Evolutionary conservation across 1,140 invertebrate genomes (phyloP).

Genomic region (Drosophila mojavensis): DNA sequence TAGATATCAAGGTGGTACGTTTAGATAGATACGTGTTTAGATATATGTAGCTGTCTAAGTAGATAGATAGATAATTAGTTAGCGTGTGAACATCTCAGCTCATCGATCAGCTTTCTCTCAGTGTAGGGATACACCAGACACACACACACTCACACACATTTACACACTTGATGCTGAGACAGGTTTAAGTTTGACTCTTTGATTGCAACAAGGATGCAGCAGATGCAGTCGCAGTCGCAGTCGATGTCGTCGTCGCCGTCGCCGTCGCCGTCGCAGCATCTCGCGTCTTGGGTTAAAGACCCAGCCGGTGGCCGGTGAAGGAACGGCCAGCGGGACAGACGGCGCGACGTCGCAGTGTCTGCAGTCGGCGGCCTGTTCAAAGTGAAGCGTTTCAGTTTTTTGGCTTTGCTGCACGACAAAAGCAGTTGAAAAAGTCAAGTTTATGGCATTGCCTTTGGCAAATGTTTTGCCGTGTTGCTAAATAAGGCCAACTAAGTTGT

Average conservation of each 20-base stretch:
- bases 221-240: slow-evolving; percentile 21
- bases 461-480: background rate
- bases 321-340: slow-evolving; percentile 21
- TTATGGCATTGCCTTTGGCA: slow-evolving; percentile 20
- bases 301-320: slow-evolving; percentile 18
- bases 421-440: slow-evolving; percentile 10
- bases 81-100: too few species aligned
- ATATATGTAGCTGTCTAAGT: too few species aligned
- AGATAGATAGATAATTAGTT: too few species aligned
- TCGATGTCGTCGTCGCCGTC: too few species aligned
- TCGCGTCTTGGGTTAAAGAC: slow-evolving; percentile 57
- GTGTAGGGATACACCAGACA: slow-evolving; percentile 1
- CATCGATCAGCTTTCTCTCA: background rate
- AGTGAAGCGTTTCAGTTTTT: slow-evolving; percentile 36
- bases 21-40: too few species aligned
- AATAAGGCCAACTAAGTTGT: slow-evolving; percentile 9
- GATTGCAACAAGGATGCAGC: slow-evolving; percentile 45
- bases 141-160: background rate
- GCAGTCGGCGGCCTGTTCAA: slow-evolving; percentile 71
- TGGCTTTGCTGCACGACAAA: background rate
- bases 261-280: background rate
- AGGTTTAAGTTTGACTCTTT: slow-evolving; percentile 49
- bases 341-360: slow-evolving; percentile 64
- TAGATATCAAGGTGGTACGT: too few species aligned
- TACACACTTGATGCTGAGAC: slow-evolving; percentile 25